Evolutionary conservation across 2,113 vertebrate species (phyloP), one percentile per base, ranked within the genome.

Genomic region (Turnix velox): DNA sequence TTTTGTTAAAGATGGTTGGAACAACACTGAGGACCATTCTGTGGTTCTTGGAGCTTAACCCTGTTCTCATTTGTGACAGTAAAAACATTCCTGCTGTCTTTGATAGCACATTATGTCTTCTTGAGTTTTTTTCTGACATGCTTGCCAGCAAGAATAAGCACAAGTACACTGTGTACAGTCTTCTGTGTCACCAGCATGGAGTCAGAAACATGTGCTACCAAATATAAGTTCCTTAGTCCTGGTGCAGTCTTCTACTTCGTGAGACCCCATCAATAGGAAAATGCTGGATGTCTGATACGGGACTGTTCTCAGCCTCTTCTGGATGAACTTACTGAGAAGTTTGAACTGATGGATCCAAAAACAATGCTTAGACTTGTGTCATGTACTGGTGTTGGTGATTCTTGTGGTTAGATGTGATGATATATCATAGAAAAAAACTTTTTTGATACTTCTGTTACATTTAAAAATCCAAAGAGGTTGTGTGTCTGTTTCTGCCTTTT

Each of bases 201-300:
- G 37, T 37, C 59, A 30, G 37, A 43, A 14, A 14, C 19, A 19
- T 0, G 1, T 37, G 33, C 22, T 49, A 8, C 28, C 25, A 18
- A 25, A 9, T 0, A 0, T 22, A 9, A 3, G 4, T 30, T n/a
- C 18, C n/a, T 46, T 45, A 61, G 27, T 19, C 42, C 71, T 49
- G 80, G 51, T 23, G 13, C 28, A 35, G 45, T 14, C 48, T 49
- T 28, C n/a, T 55, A 46, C 42, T 28, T 49, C 8, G 66, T 3
- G 6, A 49, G 55, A 4, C 33, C 62, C 54, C 1, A 0, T 4
- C 10, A 39, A 22, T 18, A 15, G n/a, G 37, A 35, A 48, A 39
- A 42, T 0, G 0, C 30, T 33, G 45, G 37, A 31, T 14, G 27
- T 20, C 12, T 0, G 0, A 52, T 45, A 6, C 42, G 33, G 49